phyloP scores from a whole-genome alignment of 37 sponge, comb jelly and placozoan genomes.

The Lycopodina hypogea region DNA sequence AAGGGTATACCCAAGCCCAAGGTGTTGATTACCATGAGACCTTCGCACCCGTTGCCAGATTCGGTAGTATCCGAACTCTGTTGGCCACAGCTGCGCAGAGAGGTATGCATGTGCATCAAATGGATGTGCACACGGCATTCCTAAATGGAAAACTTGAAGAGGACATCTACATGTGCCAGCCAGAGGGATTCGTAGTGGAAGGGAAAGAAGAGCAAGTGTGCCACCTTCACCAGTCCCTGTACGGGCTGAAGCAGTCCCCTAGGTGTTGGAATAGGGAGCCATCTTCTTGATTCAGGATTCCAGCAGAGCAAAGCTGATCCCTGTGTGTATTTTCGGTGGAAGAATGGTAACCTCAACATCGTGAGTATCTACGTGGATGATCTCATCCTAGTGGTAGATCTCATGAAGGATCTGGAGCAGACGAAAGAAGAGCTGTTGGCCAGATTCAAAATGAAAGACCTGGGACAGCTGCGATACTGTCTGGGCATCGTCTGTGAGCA shows the following conservation, averaged over 20 bases:
- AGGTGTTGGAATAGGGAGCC: conserved; percentile 54
- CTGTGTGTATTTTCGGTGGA: conserved; percentile 21
- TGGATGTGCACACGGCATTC: conserved; percentile 60
- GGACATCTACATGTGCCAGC: conserved; percentile 57
- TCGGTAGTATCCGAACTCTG: conserved; percentile 32
- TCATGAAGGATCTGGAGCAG: conserved; percentile 1
- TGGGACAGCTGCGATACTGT: conserved; percentile 57
- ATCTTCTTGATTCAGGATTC: conserved; percentile 54
- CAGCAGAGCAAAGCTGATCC: conserved; percentile 43
- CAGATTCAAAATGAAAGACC: conserved; percentile 54
- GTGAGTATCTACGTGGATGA: conserved; percentile 22
- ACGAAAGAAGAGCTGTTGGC: conserved; percentile 5
- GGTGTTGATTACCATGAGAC: conserved; percentile 53
- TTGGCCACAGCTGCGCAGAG: conserved; percentile 24
- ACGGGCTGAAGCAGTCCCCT: conserved; percentile 46
- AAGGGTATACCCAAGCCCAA: conserved; percentile 52
- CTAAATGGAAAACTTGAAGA: conserved; percentile 50
- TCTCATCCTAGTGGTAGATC: conserved; percentile 15
- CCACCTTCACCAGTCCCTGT: conserved; percentile 21
- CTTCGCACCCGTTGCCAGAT: conserved; percentile 44
- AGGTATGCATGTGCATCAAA: conserved; percentile 30
- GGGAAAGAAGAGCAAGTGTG: conserved; percentile 16
- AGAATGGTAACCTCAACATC: not conserved
- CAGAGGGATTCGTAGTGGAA: conserved; percentile 26
- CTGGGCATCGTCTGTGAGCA: conserved; percentile 33